Base-by-base conservation (phyloP, 1,140 invertebrate genomes). In the Drosophila nigrodunni region DNA sequence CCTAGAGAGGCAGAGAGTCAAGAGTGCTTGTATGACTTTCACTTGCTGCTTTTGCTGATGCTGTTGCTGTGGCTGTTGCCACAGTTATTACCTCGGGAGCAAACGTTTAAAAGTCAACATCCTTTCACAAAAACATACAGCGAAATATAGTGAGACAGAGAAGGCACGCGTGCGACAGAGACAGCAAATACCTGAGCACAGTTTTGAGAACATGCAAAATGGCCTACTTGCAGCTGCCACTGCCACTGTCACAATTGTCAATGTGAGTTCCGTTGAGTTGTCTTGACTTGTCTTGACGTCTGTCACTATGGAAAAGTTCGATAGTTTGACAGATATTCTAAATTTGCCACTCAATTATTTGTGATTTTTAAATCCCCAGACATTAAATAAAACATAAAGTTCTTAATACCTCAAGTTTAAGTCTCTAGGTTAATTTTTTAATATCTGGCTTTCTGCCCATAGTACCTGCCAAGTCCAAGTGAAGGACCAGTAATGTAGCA, bases 191-290 rank as follows among this genome's bases (percentile, higher is more conserved):
- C 30, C 50, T 34, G 25, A 50, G 25, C 49, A 34, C 25, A 34
- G 49, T 34, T 11, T 55, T 55, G 35, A 78, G 78, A 67, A 72
- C 58, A 57, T 59, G 77, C 70, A 73, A 80, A 88, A 80, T 88
- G 85, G 85, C 83, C 83, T 88, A 88, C 80, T 88, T 88, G 71
- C 72, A 74, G 78, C 81, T 81, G 78, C 78, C 77, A 74, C 81
- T 74, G 25, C 49, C 49, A 52, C 49, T 74, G 77, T 73, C 50
- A 79, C 74, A 80, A 66, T 80, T 80, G 74, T 62, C 74, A 54
- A 54, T 54, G 80, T 74, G 75, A 86, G 62, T 68, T 65, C 46
- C 57, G 67, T 67, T 72, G 82, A 71, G 67, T 67, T 72, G 78
- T 68, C 77, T 78, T 58, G 75, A 60, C 74, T 86, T 41, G 50